Evolutionary conservation across 2,113 vertebrate species (phyloP).

Genomic region (Erinaceus europaeus): DNA sequence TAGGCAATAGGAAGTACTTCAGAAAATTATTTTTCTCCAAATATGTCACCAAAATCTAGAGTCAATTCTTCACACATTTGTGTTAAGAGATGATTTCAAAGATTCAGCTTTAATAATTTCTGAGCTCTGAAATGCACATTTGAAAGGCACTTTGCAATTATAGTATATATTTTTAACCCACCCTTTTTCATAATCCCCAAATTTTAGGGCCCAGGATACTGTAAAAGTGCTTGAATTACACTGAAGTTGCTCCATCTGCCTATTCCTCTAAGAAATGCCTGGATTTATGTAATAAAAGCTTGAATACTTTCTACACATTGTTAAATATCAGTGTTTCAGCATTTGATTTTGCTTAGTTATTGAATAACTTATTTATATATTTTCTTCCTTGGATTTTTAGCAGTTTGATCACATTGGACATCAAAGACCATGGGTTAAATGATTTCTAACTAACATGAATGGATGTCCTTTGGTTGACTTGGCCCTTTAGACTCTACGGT

Average conservation of each 20-base stretch:
- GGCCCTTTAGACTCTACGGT: not conserved
- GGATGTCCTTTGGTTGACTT: not conserved
- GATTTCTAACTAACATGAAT: not conserved
- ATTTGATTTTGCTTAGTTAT: not conserved
- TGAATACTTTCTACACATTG: not conserved
- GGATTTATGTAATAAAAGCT: not conserved
- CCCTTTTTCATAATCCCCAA: not conserved
- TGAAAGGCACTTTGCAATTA: not conserved
- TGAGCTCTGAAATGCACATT: not conserved
- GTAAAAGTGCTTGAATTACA: not conserved
- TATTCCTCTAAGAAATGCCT: not conserved
- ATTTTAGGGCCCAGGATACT: not conserved
- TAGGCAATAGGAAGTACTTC: not conserved
- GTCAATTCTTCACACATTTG: not conserved
- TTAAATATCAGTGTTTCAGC: not conserved
- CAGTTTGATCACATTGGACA: not conserved
- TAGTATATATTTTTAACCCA: not conserved
- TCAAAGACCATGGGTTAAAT: not conserved
- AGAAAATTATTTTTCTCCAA: not conserved
- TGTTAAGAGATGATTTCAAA: not conserved
- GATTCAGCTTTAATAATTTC: constrained; percentile 2
- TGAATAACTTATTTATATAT: not conserved
- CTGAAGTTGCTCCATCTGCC: not conserved
- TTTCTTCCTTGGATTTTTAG: not conserved
- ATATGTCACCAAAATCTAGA: no score